Conservation (phyloP, 2,797 vertebrate genomes). For the Cuniculus paca region DNA sequence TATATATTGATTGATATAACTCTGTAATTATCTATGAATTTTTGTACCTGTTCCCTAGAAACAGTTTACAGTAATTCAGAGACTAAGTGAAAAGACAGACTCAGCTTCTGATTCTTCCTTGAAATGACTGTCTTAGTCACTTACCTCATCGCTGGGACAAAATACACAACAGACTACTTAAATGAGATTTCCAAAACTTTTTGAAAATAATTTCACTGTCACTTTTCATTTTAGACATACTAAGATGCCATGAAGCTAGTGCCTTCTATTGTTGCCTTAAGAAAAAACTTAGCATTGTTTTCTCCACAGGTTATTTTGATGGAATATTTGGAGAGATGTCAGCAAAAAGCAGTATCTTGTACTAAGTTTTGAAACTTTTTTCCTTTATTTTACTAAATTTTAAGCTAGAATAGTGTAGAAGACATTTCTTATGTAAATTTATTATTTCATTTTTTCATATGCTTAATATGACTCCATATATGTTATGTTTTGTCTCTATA, state of each 20-base stretch:
- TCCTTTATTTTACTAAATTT: not conserved
- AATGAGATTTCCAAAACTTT: not conserved
- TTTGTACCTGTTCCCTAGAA: not conserved
- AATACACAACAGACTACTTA: not conserved
- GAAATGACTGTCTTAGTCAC: not conserved
- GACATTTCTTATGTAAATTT: not conserved
- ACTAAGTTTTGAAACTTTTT: not conserved
- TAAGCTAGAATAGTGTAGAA: not conserved
- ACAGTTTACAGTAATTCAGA: not conserved
- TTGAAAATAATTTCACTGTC: not conserved
- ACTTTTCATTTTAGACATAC: not conserved
- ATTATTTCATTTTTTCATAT: not conserved
- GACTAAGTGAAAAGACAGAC: not conserved
- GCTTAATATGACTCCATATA: not conserved
- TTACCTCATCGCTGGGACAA: not conserved
- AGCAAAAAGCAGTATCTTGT: not conserved
- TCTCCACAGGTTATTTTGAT: not conserved
- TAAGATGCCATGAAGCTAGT: not conserved
- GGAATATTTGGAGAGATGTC: not conserved
- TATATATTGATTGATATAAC: not conserved
- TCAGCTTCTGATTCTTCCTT: not conserved
- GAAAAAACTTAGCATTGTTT: not conserved
- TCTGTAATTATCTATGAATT: not conserved
- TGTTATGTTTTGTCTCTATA: no score
- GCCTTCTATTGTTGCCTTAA: fast-evolving